Percentiles rank a stretch among this genome's conserved stretches.
Evolutionary conservation across 2,888 invertebrate species (phyloP).

Genomic region (Agonopterix heracliana): DNA sequence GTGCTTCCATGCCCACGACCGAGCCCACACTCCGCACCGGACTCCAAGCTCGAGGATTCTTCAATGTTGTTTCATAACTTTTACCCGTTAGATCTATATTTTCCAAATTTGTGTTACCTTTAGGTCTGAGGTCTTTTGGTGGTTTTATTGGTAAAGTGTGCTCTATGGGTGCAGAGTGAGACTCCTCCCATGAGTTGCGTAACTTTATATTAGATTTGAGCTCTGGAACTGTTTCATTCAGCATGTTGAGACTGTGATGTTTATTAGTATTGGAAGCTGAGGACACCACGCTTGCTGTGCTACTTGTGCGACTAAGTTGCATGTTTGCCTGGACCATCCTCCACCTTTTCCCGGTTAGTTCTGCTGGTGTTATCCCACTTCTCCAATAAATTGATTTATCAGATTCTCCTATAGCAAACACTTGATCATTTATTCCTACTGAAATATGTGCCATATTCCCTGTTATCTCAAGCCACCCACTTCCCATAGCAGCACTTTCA

Average conservation of each 20-base stretch:
- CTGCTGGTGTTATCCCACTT: constrained; percentile 82
- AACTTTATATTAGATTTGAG: constrained; percentile 71
- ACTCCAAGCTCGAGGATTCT: constrained; percentile 90
- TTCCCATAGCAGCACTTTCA: constrained; percentile 86
- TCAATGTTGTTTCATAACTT: constrained; percentile 83
- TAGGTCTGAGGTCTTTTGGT: constrained; percentile 44
- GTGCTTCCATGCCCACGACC: constrained; percentile 89
- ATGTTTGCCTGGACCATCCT: constrained; percentile 85
- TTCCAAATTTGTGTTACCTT: constrained; percentile 50
- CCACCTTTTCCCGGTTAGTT: constrained; percentile 93
- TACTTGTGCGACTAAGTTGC: constrained; percentile 89
- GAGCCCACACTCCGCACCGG: constrained; percentile 92
- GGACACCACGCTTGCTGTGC: constrained; percentile 83
- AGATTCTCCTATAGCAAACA: constrained; percentile 89
- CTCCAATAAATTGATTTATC: constrained; percentile 89
- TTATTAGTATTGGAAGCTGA: constrained; percentile 78
- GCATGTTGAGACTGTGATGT: constrained; percentile 80
- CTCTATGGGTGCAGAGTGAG: constrained; percentile 84
- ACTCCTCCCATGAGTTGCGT: constrained; percentile 81
- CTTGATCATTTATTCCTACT: constrained; percentile 92
- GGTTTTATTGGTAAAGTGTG: constrained; percentile 78
- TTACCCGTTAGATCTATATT: constrained; percentile 78
- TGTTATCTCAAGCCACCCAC: constrained; percentile 93
- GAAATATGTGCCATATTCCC: constrained; percentile 89
- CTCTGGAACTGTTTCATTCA: constrained; percentile 56